A percentile compares a stretch with the other conserved stretches of the same genome.
These are phyloP conservation scores for Hydraecia micacea DNA, from an alignment of 2,888 invertebrate genomes.

Conservation along the genomic window DNA sequence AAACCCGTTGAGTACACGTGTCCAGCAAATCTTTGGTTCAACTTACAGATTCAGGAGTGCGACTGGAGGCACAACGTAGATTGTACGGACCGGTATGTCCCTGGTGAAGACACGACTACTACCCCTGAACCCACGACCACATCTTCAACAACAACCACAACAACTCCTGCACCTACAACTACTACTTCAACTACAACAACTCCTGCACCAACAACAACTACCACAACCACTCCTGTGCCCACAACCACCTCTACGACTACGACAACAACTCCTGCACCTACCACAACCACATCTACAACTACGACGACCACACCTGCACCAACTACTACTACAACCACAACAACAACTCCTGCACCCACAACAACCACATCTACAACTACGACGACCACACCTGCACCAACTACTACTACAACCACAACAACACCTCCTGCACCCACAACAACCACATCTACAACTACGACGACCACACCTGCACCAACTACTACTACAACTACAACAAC, in stretches of 20 bases:
- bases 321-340: slow-evolving; percentile 7
- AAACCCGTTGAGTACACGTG: slow-evolving; percentile 90
- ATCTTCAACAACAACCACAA: no score
- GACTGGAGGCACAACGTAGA: slow-evolving; percentile 91
- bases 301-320: slow-evolving; percentile 2
- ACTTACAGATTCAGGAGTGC: slow-evolving; percentile 88
- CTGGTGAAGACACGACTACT: slow-evolving; percentile 54
- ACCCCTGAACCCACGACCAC: slow-evolving; percentile 29
- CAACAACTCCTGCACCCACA: slow-evolving; percentile 24
- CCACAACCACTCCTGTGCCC: slow-evolving; percentile 22
- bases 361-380: slow-evolving; percentile 35
- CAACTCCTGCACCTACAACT: slow-evolving; percentile 31
- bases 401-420: background rate
- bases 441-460: slow-evolving; percentile 10
- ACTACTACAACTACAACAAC: slow-evolving; percentile 14
- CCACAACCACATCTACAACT: slow-evolving; percentile 27
- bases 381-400: slow-evolving; percentile 8
- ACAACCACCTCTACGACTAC: background rate
- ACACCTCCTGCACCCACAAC: slow-evolving; percentile 37
- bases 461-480: background rate
- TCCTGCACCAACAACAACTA: slow-evolving; percentile 29
- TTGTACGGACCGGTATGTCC: slow-evolving; percentile 85
- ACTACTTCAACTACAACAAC: slow-evolving; percentile 43
- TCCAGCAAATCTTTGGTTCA: slow-evolving; percentile 90
- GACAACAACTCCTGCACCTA: slow-evolving; percentile 28